Base-by-base conservation (phyloP, 2,113 vertebrate genomes). In the Scomber colias region DNA sequence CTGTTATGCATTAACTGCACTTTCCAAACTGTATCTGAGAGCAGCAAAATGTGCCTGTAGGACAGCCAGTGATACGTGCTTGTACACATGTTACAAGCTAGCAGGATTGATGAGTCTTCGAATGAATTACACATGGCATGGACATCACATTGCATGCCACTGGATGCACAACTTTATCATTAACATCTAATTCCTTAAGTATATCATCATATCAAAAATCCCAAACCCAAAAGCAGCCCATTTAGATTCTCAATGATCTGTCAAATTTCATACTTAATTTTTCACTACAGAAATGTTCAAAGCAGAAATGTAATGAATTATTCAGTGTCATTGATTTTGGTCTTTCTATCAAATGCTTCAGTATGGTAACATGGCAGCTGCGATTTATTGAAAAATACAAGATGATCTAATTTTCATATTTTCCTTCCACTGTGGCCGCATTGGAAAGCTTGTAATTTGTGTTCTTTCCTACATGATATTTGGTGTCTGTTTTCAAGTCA, bases 31-130 rank as follows among this genome's bases (percentile, higher is more conserved):
- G 7, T 19, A 13, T 55, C 48, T 51, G 11, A 76, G 46, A 61
- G 30, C 31, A 17, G 72, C 31, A 53, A 61, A 84, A 62, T 84
- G 63, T 62, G 40, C 69, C 40, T 57, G 66, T 67, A 54, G 62
- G 71, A 40, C 78, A 60, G 74, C 16, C 14, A 75, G 61, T 55
- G 55, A 54, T 71, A 54, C 40, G 53, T 76, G 74, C n/a, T 59
- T 54, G 30, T 21, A 62, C n/a, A 19, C 73, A 14, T 82, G 63
- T 2, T 8, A 12, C 46, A 55, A 71, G 66, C 11, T 24, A 24
- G n/a, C 62, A 60, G 46, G 46, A n/a, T 54, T 5, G n/a, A 15
- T 51, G 65, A 74, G 57, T 35, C 62, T 49, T 3, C 0, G 54
- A 68, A 65, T 16, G 2, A n/a, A 50, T 69, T 11, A 61, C 56